Base-by-base conservation (phyloP, 2,113 vertebrate genomes). In the Erpornis zantholeuca region DNA sequence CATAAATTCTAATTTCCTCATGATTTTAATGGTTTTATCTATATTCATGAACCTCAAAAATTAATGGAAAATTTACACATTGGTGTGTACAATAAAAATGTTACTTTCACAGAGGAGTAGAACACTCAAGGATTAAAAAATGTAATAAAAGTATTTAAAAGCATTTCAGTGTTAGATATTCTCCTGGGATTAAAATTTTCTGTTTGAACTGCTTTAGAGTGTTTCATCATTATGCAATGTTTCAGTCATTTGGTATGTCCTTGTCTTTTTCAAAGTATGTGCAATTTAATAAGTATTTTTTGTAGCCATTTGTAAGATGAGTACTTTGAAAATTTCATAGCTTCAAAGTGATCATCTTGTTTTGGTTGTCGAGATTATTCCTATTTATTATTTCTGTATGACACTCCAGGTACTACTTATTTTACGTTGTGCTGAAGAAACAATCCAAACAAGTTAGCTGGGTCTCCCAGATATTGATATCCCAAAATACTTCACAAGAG, bases 41-140 rank as follows among this genome's bases (percentile, higher is more conserved):
- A 7, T 63, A 73, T 88, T 79, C 11, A 1, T 11, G 50, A 29
- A 38, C 54, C 2, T 78, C 42, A 65, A 87, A 31, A 24, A 65
- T 52, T 61, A 0, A 40, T 63, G 23, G 24, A 75, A 88, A 87
- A 85, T 25, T 5, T 61, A 29, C 4, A 16, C 3, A 17, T 10
- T 42, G 15, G 15, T 1, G 0, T 5, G 3, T 44, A 25, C 12
- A 47, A 29, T 33, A 38, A 54, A 71, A 76, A 1, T 0, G 0
- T n/a, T 59, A 54, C 9, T 85, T 59, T 79, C 45, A 82, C 5
- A 11, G 23, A 79, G 15, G 4, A 27, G 15, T 52, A 50, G 79
- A 88, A 64, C 5, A 84, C n/a, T 52, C 24, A 52, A 64, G 21
- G 29, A 59, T 52, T 66, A 9, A 63, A 85, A 61, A 31, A 3